Evolutionary conservation across 2,113 vertebrate species (phyloP).

Genomic region (Colossoma macropomum): DNA sequence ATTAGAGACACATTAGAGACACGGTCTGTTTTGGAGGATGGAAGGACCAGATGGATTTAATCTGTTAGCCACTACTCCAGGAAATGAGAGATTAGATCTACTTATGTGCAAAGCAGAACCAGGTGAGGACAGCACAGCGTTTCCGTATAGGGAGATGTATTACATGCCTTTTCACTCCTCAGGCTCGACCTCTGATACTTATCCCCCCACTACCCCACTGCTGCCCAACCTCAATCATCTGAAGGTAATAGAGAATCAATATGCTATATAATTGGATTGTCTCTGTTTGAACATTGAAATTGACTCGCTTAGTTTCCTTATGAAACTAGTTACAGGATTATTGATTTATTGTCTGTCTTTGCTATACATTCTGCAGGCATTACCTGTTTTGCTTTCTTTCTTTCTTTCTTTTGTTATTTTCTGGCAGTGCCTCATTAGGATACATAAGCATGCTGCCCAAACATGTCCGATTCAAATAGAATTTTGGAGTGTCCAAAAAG

Average conservation of each 20-base stretch:
- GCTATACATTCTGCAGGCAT: constrained; percentile 50
- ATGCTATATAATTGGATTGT: constrained; percentile 60
- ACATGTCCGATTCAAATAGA: too few relatives aligned
- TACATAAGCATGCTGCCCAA: neutral
- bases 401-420: neutral
- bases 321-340: constrained; percentile 56
- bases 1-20: constrained; percentile 38
- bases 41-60: constrained; percentile 65
- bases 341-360: constrained; percentile 63
- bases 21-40: neutral
- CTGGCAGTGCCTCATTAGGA: neutral
- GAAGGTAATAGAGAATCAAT: constrained; percentile 62
- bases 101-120: constrained; percentile 62
- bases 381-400: constrained; percentile 19
- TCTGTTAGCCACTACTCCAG: constrained; percentile 60
- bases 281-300: constrained; percentile 62
- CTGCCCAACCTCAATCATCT: constrained; percentile 56
- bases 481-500: neutral
- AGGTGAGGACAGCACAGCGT: constrained; percentile 52
- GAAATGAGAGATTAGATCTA: constrained; percentile 64
- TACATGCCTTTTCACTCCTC: constrained; percentile 37
- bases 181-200: constrained; percentile 7
- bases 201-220: constrained; percentile 36
- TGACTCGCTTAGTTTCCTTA: constrained; percentile 62
- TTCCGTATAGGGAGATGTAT: constrained; percentile 43